A percentile compares a stretch with the other conserved stretches of the same genome.
Conservation (phyloP, 2,888 invertebrate genomes). For the Pyrrhia umbra region DNA sequence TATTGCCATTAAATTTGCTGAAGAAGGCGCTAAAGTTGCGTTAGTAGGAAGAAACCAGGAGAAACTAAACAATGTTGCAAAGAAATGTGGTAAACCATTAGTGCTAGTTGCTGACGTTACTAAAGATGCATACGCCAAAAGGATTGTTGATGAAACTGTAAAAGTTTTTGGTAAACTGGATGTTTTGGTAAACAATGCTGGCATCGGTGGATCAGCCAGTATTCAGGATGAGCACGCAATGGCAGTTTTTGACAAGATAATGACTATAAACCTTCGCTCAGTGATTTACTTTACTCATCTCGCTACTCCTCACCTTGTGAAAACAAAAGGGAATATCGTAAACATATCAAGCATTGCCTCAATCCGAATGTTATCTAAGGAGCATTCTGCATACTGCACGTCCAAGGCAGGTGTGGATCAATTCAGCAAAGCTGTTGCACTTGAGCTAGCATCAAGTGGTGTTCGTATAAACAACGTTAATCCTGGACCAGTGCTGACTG, state of each 20-base stretch:
- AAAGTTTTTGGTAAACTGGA: slow-evolving; percentile 25
- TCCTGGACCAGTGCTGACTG: slow-evolving; percentile 56
- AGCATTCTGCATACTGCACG: slow-evolving; percentile 39
- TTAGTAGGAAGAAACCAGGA: slow-evolving; percentile 57
- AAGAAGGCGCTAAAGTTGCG: slow-evolving; percentile 60
- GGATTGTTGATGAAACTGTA: slow-evolving; percentile 28
- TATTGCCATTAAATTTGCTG: slow-evolving; percentile 46
- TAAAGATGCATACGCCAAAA: slow-evolving; percentile 37
- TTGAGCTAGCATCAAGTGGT: slow-evolving; percentile 93
- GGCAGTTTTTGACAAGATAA: slow-evolving; percentile 33
- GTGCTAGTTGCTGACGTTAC: slow-evolving; percentile 22
- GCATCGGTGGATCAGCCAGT: not conserved
- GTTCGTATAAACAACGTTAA: slow-evolving; percentile 85
- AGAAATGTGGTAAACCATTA: slow-evolving; percentile 33
- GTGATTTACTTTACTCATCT: slow-evolving; percentile 49
- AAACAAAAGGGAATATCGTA: slow-evolving; percentile 91
- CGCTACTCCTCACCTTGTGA: no score
- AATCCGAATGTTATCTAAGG: not conserved
- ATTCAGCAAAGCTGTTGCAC: slow-evolving; percentile 65
- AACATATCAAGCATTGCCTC: slow-evolving; percentile 87
- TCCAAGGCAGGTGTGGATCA: slow-evolving; percentile 64
- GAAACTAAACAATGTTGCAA: slow-evolving; percentile 47
- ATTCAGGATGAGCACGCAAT: slow-evolving; percentile 35
- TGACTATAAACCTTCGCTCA: slow-evolving; percentile 48
- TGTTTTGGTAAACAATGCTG: slow-evolving; percentile 33